Base-by-base conservation (phyloP, 2,797 vertebrate species). In the Euthynnus affinis region DNA sequence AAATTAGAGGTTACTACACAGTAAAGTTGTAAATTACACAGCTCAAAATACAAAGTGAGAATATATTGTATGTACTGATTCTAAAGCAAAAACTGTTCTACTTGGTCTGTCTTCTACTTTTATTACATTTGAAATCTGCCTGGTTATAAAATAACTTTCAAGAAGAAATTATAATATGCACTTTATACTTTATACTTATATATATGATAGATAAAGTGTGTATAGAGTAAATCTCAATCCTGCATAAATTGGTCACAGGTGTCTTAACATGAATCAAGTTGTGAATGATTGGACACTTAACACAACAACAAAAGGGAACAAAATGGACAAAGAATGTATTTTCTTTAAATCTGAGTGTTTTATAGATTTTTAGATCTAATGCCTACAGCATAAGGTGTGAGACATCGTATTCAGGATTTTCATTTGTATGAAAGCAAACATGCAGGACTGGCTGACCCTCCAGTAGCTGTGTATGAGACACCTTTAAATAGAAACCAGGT, bases 401-500 rank as follows among this genome's bases (percentile, higher is more conserved):
- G 34, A 59, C 60, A 56, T 32, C 3, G 0, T 32, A 18, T 44
- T 25, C 18, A 23, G n/a, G 5, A 2, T n/a, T 75, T 63, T 37
- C 14, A 46, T 14, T 40, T 46, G 64, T 53, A 6, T 53, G n/a
- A 23, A 15, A 14, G 2, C 13, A 76, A n/a, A 44, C 22, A 59
- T 63, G 51, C 56, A 56, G 14, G 32, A 22, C 20, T 1, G 56
- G 22, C 55, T 76, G 70, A 5, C 0, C n/a, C 58, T 37, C 3
- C 62, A 25, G 58, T 44, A 77, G 49, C 64, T 17, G 22, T 46
- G 22, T 32, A 48, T 57, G 55, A 64, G 64, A 25, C 58, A 51
- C 25, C 57, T 77, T 72, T 51, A 78, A 78, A 84, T 40, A 80
- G 74, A 84, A 83, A 78, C 55, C 76, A 76, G 76, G 40, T 83